These are phyloP conservation scores for Eupithecia tripunctaria DNA, from an alignment of 2,888 invertebrate species.

Conservation along the genomic window DNA sequence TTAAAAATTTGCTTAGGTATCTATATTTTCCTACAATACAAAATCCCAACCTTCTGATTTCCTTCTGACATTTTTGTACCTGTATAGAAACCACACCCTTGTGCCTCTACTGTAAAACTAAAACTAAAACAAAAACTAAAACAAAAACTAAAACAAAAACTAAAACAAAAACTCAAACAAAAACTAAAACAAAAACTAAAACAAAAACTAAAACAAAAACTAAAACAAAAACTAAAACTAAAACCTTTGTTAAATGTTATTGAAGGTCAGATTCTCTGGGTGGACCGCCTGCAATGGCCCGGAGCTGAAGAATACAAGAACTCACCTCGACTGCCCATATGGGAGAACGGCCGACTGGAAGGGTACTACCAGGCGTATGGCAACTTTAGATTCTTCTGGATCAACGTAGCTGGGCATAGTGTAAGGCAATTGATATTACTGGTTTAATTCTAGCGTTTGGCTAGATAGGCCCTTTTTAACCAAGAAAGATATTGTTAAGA, in stretches of 20 bases:
- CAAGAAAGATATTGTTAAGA: too few relatives aligned
- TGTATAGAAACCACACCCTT: too few relatives aligned
- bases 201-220: too few relatives aligned
- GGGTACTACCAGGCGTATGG: slow-evolving; percentile 89
- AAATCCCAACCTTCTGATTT: not conserved
- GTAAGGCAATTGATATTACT: slow-evolving; percentile 73
- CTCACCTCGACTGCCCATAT: slow-evolving; percentile 83
- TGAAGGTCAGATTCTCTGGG: slow-evolving; percentile 89
- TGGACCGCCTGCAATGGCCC: slow-evolving; percentile 88
- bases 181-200: too few relatives aligned
- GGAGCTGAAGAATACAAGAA: slow-evolving; percentile 84
- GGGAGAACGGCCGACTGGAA: slow-evolving; percentile 86
- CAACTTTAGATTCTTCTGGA: slow-evolving; percentile 90
- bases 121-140: too few relatives aligned
- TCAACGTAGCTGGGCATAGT: slow-evolving; percentile 92
- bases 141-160: too few relatives aligned
- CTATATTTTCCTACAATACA: not conserved
- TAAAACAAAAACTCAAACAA: too few relatives aligned
- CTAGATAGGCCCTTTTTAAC: too few relatives aligned
- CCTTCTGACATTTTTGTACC: not conserved
- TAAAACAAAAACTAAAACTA: not conserved
- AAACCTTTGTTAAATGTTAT: not conserved
- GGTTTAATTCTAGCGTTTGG: not conserved
- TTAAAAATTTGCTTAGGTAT: too few relatives aligned
- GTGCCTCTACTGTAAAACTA: too few relatives aligned